A percentile compares a stretch with the other conserved stretches of the same genome.
Evolutionary conservation across 2,797 vertebrate genomes (phyloP).

Genomic region (Microctenopoma stevenorrisi): DNA sequence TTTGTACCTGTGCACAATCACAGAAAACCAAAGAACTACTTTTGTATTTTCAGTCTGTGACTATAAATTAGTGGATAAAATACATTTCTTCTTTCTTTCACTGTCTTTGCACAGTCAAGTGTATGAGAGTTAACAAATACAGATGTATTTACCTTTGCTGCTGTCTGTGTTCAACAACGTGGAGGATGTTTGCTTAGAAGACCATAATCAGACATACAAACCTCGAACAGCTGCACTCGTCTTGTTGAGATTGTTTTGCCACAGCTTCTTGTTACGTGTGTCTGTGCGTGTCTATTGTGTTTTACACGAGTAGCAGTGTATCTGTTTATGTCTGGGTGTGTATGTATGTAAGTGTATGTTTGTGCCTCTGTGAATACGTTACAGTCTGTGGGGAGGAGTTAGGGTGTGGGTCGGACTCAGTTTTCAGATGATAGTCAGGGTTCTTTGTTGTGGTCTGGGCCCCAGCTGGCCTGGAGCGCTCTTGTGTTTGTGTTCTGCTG

Average conservation of each 20-base stretch:
- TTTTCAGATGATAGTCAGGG: constrained; percentile 64
- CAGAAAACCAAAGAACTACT: not conserved
- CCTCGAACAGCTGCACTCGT: constrained; percentile 37
- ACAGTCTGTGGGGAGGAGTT: constrained; percentile 38
- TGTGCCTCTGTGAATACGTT: constrained; percentile 19
- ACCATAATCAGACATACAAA: constrained; percentile 36
- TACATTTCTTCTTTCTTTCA: not conserved
- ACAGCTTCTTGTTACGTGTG: constrained; percentile 12
- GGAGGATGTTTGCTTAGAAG: constrained; percentile 20
- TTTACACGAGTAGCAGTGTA: constrained; percentile 14
- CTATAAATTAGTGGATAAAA: too few species aligned
- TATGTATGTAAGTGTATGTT: constrained; percentile 46
- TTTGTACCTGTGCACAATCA: not conserved
- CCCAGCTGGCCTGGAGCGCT: constrained; percentile 37
- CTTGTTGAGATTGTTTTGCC: constrained; percentile 20
- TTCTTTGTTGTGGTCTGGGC: constrained; percentile 75
- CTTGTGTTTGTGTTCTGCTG: constrained; percentile 41
- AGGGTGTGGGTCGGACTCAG: constrained; percentile 57
- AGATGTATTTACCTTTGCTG: constrained; percentile 16
- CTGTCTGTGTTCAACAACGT: constrained; percentile 24
- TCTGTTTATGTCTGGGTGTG: constrained; percentile 36
- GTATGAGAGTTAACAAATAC: constrained; percentile 7
- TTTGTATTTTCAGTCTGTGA: not conserved
- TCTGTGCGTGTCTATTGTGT: not conserved
- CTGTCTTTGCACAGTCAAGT: not conserved